A percentile compares a stretch with the other conserved stretches of the same genome.
phyloP scores from a whole-genome alignment of 1,140 invertebrate genomes.

The Procambarus clarkii region DNA sequence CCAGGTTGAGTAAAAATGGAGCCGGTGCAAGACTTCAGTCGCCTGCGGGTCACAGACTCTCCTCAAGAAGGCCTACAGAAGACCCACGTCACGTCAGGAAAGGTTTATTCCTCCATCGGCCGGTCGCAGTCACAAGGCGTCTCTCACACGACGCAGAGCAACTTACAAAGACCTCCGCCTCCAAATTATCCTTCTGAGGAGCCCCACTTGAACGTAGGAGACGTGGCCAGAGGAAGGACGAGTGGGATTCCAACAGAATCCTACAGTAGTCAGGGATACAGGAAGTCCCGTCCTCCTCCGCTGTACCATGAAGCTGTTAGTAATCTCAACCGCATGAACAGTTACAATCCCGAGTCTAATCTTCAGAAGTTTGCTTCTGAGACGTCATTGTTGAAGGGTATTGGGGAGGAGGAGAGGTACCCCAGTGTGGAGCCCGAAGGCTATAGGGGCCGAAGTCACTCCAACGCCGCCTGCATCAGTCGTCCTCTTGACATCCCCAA shows the following conservation, averaged over 20 bases:
- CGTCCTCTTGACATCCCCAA: constrained; percentile 38
- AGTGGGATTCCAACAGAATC: background rate
- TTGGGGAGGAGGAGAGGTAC: background rate
- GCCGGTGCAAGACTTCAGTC: constrained; percentile 46
- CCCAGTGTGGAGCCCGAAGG: background rate
- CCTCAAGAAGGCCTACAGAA: background rate
- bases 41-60: constrained; percentile 49
- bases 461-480: constrained; percentile 36
- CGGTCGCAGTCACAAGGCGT: background rate
- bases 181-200: background rate
- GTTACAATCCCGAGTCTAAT: background rate
- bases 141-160: background rate
- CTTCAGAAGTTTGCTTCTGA: constrained; percentile 58
- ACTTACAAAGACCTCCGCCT: background rate
- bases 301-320: constrained; percentile 27
- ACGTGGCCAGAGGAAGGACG: background rate
- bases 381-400: constrained; percentile 27
- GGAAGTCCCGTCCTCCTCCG: constrained; percentile 18
- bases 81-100: background rate
- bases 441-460: constrained; percentile 33
- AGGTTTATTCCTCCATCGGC: background rate
- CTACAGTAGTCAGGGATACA: background rate
- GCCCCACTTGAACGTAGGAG: background rate
- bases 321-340: background rate
- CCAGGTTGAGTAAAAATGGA: constrained; percentile 27